phyloP scores from a whole-genome alignment of 2,888 invertebrate species.

The Drosophila siamana region DNA sequence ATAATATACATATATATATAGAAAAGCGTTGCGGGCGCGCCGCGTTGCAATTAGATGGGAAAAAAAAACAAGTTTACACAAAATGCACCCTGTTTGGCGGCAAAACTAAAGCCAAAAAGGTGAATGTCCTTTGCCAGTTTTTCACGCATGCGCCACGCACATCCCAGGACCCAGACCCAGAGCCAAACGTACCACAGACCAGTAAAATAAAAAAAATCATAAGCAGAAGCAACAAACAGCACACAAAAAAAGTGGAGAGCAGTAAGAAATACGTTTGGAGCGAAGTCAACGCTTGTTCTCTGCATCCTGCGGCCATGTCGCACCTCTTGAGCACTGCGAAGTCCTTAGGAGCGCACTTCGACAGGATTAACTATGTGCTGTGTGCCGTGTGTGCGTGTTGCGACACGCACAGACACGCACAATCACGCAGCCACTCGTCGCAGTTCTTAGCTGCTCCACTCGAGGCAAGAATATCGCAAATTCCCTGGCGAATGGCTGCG shows the following conservation, averaged over 20 bases:
- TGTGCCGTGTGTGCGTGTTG: not conserved
- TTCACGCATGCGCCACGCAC: conserved; percentile 63
- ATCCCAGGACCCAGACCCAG: conserved; percentile 30
- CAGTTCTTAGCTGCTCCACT: not conserved
- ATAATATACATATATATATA: no score
- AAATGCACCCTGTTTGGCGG: conserved; percentile 78
- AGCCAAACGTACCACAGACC: no score
- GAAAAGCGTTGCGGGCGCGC: conserved; percentile 59
- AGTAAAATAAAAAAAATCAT: no score
- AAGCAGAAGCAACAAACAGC: no score
- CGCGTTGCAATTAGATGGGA: conserved; percentile 72
- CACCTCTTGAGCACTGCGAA: conserved; percentile 34
- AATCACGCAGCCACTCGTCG: conserved; percentile 1
- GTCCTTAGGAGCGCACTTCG: conserved; percentile 18
- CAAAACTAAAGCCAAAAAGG: conserved; percentile 66
- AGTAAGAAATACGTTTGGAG: not conserved
- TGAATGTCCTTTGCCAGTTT: conserved; percentile 71
- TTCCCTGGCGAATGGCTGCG: not conserved
- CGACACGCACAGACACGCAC: conserved; percentile 44
- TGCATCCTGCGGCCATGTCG: conserved; percentile 42
- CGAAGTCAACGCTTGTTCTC: not conserved
- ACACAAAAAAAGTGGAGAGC: conserved; percentile 1
- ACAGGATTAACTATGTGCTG: not conserved
- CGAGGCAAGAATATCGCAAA: not conserved
- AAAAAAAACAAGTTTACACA: conserved; percentile 62